phyloP scores from a whole-genome alignment of 2,113 vertebrate species.

The Sylvilagus bachmani region DNA sequence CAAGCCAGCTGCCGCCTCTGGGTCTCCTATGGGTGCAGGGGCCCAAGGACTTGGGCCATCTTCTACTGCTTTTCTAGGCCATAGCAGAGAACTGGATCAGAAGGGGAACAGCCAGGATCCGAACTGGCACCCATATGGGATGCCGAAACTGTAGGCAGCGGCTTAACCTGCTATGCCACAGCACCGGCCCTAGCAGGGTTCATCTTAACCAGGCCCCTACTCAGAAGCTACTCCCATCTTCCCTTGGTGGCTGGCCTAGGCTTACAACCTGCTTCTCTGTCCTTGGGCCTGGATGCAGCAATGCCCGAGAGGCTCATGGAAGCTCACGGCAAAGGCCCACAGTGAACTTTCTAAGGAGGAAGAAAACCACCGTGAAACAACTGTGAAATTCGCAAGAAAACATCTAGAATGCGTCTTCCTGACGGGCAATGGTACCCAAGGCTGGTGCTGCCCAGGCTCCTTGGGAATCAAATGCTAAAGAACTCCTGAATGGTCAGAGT shows the following conservation, averaged over 20 bases:
- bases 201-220: neutral
- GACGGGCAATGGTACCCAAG: neutral
- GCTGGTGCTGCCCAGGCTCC: neutral
- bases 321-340: neutral
- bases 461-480: neutral
- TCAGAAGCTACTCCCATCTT: neutral
- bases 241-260: rapidly evolving
- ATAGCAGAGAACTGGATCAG: too few relatives aligned
- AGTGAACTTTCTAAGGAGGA: neutral
- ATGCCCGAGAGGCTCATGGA: neutral
- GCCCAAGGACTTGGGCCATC: too few relatives aligned
- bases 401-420: neutral
- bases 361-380: neutral
- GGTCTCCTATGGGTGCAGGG: too few relatives aligned
- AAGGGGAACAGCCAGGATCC: too few relatives aligned
- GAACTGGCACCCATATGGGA: too few relatives aligned
- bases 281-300: neutral
- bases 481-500: neutral
- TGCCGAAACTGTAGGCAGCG: too few relatives aligned
- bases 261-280: rapidly evolving
- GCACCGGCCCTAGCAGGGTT: too few relatives aligned
- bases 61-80: too few relatives aligned
- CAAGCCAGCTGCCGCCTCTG: too few relatives aligned
- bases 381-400: neutral
- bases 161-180: too few relatives aligned